Conservation (phyloP, 2,888 invertebrate species). For the Pollenia amentaria region DNA sequence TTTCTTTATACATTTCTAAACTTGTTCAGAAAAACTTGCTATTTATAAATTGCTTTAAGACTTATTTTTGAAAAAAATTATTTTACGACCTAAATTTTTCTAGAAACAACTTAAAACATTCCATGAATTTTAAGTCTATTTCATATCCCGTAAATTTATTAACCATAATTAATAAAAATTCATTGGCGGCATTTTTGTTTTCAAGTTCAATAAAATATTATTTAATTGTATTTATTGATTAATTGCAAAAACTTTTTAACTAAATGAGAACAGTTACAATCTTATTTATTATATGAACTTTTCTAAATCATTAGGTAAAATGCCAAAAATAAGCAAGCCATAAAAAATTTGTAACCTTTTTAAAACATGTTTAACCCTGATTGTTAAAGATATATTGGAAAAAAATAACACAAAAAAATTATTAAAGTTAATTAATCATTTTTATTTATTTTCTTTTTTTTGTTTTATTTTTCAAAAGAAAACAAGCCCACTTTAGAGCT, state of each 20-base stretch:
- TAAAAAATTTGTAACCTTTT: not conserved
- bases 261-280: conserved; percentile 26
- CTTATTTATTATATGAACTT: conserved; percentile 19
- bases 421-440: conserved; percentile 70
- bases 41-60: too few species aligned
- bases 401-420: conserved; percentile 11
- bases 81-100: not conserved
- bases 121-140: not conserved
- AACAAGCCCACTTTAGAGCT: conserved; percentile 66
- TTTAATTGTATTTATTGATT: conserved; percentile 12
- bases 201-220: conserved; percentile 11
- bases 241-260: conserved; percentile 7
- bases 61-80: not conserved
- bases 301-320: conserved; percentile 16
- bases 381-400: conserved; percentile 15
- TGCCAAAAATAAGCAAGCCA: not conserved
- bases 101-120: too few species aligned
- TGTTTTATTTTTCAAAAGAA: conserved; percentile 42
- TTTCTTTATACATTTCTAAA: too few species aligned
- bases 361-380: conserved; percentile 40
- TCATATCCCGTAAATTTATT: not conserved
- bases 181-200: conserved; percentile 24
- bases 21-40: too few species aligned
- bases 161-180: not conserved
- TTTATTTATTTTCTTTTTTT: conserved; percentile 14